phyloP scores from a whole-genome alignment of 2,888 invertebrate genomes.

The Acanthococcus lagerstroemiae region DNA sequence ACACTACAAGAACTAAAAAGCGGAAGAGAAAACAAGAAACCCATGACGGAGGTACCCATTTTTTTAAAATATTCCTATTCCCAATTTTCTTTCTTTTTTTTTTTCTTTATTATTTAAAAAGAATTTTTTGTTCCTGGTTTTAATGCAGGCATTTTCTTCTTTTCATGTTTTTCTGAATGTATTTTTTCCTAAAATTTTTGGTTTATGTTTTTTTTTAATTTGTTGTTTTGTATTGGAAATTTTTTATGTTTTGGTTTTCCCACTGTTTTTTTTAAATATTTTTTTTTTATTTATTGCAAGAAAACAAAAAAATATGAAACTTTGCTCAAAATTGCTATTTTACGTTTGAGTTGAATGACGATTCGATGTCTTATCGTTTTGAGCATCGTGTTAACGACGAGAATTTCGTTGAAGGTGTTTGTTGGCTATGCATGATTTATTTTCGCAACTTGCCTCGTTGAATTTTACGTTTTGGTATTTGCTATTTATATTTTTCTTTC shows the following conservation, averaged over 20 bases:
- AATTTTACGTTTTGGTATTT: constrained; percentile 20
- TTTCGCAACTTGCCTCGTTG: constrained; percentile 2
- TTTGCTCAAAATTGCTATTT: constrained; percentile 14
- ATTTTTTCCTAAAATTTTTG: constrained; percentile 40
- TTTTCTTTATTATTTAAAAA: no score
- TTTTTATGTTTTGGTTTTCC: no score
- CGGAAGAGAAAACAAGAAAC: constrained; percentile 98
- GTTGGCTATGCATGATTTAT: constrained; percentile 27
- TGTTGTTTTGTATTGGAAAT: constrained; percentile 24
- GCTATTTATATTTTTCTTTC: constrained; percentile 20
- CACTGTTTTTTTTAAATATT: constrained; percentile 8
- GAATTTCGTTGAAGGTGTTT: constrained; percentile 18
- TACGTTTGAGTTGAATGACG: no score
- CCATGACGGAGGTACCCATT: constrained; percentile 73
- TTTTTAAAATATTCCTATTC: constrained; percentile 16
- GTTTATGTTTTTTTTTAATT: constrained; percentile 40
- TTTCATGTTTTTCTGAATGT: constrained; percentile 43
- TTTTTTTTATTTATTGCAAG: constrained; percentile 1
- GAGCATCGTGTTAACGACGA: constrained; percentile 14
- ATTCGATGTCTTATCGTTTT: not conserved
- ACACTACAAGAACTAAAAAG: constrained; percentile 99
- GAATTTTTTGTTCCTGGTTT: constrained; percentile 29
- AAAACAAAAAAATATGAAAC: not conserved
- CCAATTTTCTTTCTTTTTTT: constrained; percentile 32
- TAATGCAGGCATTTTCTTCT: constrained; percentile 41